A percentile compares a stretch with the other conserved stretches of the same genome.
phyloP scores from a whole-genome alignment of 2,113 vertebrate genomes.

The Megaceryle torquata region DNA sequence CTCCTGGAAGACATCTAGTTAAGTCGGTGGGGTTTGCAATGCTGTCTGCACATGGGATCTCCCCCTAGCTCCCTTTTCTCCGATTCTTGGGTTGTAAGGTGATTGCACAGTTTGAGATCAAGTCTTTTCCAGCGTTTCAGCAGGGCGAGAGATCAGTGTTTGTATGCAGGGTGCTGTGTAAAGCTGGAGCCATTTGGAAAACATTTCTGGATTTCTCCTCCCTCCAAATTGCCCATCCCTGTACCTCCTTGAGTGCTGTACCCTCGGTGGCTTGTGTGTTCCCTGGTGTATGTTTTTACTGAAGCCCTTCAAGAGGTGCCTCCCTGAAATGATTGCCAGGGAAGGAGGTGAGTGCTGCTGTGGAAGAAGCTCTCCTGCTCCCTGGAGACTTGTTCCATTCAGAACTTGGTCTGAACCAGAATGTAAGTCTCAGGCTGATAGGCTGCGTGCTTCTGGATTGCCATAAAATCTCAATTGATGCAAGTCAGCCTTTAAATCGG shows the following conservation, averaged over 20 bases:
- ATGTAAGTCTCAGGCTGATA: not conserved
- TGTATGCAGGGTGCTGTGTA: not conserved
- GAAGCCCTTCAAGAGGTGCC: not conserved
- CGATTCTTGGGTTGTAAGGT: not conserved
- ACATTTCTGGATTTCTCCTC: not conserved
- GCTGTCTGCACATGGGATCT: not conserved
- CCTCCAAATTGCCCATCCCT: not conserved
- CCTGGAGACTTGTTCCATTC: not conserved
- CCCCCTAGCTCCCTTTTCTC: not conserved
- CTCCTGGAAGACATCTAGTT: not conserved
- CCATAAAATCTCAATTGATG: not conserved
- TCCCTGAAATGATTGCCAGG: not conserved
- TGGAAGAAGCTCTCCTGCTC: not conserved
- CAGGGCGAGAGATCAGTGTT: not conserved
- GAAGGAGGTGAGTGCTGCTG: not conserved
- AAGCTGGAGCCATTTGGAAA: rapidly evolving
- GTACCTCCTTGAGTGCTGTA: not conserved
- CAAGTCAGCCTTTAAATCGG: not conserved
- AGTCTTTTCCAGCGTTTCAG: not conserved
- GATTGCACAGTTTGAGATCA: not conserved
- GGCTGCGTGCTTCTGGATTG: not conserved
- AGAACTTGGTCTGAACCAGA: not conserved
- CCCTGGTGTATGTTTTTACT: not conserved
- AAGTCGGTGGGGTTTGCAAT: not conserved
- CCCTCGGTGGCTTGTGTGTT: not conserved